Percentiles rank a stretch among this genome's conserved stretches.
phyloP scores from a whole-genome alignment of 2,888 invertebrate species.

The Abscondita cerata region DNA sequence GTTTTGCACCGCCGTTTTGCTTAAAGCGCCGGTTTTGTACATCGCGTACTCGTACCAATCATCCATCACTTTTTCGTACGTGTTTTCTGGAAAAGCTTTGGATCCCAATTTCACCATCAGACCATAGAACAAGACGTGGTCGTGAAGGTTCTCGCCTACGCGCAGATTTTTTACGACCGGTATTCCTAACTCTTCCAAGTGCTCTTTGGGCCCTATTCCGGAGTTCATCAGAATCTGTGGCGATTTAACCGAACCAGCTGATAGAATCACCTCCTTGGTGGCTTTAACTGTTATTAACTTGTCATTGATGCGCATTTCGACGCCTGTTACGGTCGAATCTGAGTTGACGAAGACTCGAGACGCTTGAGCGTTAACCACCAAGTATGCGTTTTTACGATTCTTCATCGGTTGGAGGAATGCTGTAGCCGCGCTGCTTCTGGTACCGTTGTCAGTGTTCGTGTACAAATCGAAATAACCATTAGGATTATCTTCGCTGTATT shows the following conservation, averaged over 20 bases:
- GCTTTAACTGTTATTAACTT: conserved; percentile 50
- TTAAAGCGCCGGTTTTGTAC: conserved; percentile 60
- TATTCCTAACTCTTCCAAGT: conserved; percentile 52
- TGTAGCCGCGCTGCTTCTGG: conserved; percentile 62
- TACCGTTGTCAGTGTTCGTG: conserved; percentile 59
- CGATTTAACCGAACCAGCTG: conserved; percentile 67
- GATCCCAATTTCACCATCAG: conserved; percentile 15
- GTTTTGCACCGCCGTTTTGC: conserved; percentile 56
- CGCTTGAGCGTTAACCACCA: conserved; percentile 62
- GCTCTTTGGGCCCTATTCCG: conserved; percentile 60
- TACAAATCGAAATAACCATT: conserved; percentile 53
- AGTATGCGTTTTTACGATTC: conserved; percentile 64
- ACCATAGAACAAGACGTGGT: conserved; percentile 45
- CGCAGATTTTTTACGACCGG: conserved; percentile 55
- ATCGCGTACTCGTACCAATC: conserved; percentile 59
- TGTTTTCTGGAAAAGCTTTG: background rate
- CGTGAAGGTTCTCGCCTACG: conserved; percentile 60
- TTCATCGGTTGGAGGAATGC: conserved; percentile 64
- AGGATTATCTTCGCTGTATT: conserved; percentile 51
- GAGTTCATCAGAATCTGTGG: conserved; percentile 68
- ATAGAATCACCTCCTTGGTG: conserved; percentile 62
- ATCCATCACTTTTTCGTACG: conserved; percentile 26
- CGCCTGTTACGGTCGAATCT: conserved; percentile 54
- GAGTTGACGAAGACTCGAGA: conserved; percentile 63
- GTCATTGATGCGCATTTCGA: conserved; percentile 51